Percentiles rank a stretch among this genome's conserved stretches.
phyloP scores from a whole-genome alignment of 35 echinoderm and acorn worm genomes.

The Amphiura filiformis region DNA sequence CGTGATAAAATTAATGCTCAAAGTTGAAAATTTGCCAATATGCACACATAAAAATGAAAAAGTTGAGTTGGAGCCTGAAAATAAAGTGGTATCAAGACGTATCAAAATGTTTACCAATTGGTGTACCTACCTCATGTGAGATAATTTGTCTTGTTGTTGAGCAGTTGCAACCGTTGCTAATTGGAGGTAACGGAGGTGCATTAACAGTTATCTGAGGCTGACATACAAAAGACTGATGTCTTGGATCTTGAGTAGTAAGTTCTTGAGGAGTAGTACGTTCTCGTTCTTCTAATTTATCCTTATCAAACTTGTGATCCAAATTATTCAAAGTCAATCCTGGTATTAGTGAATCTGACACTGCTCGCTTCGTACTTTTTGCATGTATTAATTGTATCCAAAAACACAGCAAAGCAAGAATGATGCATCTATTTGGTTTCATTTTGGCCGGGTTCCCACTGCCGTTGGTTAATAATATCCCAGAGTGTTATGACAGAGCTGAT shows the following conservation, averaged over 20 bases:
- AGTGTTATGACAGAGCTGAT: neutral
- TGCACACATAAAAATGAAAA: too few relatives aligned
- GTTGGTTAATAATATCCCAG: neutral
- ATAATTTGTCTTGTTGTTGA: neutral
- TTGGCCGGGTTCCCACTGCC: neutral
- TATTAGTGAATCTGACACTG: neutral
- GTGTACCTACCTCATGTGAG: neutral
- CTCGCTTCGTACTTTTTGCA: neutral
- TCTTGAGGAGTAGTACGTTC: too few relatives aligned
- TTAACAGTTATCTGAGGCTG: neutral
- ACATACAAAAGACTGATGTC: neutral
- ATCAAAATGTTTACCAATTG: too few relatives aligned
- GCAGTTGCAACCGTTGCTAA: neutral
- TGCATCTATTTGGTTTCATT: neutral
- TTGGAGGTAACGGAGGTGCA: neutral
- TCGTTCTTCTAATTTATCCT: too few relatives aligned
- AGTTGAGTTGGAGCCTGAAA: too few relatives aligned
- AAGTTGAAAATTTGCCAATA: too few relatives aligned
- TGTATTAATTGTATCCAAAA: neutral
- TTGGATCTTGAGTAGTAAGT: neutral
- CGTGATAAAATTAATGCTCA: too few relatives aligned
- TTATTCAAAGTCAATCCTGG: neutral
- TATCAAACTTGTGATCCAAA: neutral
- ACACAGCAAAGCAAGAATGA: neutral
- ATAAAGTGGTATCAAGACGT: too few relatives aligned